These are phyloP conservation scores for Sylvietta virens DNA, from an alignment of 2,113 vertebrate species.

Conservation along the genomic window DNA sequence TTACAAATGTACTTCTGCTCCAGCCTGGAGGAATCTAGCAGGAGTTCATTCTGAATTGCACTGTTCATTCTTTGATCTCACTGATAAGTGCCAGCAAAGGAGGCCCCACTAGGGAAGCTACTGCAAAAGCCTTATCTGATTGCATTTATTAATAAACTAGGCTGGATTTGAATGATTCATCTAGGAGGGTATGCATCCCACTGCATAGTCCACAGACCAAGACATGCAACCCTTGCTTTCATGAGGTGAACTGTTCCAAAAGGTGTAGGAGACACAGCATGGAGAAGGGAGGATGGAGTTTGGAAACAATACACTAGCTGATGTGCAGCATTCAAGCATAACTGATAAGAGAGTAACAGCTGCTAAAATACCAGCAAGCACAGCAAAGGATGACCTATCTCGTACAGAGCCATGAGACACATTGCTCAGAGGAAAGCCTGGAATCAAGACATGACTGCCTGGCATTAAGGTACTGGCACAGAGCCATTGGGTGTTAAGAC, in stretches of 20 bases:
- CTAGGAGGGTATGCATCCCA: background rate
- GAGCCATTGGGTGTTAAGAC: conserved; percentile 2
- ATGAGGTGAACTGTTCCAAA: background rate
- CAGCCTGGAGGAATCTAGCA: background rate
- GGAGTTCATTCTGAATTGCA: background rate
- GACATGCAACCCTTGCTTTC: background rate
- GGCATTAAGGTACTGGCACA: background rate
- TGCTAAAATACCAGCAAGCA: background rate
- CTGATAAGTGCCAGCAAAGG: background rate
- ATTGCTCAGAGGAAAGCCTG: background rate
- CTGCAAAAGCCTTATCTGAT: conserved; percentile 32
- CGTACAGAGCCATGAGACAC: background rate
- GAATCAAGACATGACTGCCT: background rate
- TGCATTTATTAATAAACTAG: conserved; percentile 14
- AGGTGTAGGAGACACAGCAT: background rate
- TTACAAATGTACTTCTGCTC: background rate
- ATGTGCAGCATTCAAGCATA: background rate
- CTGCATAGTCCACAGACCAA: background rate
- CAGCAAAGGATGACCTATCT: background rate
- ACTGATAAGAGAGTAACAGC: background rate
- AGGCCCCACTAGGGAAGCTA: background rate
- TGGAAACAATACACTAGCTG: background rate
- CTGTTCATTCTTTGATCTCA: conserved; percentile 18
- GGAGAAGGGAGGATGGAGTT: background rate
- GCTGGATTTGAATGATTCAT: conserved; percentile 16